Base-by-base conservation (phyloP, 1,140 invertebrate genomes). In the Drosophila nannoptera region DNA sequence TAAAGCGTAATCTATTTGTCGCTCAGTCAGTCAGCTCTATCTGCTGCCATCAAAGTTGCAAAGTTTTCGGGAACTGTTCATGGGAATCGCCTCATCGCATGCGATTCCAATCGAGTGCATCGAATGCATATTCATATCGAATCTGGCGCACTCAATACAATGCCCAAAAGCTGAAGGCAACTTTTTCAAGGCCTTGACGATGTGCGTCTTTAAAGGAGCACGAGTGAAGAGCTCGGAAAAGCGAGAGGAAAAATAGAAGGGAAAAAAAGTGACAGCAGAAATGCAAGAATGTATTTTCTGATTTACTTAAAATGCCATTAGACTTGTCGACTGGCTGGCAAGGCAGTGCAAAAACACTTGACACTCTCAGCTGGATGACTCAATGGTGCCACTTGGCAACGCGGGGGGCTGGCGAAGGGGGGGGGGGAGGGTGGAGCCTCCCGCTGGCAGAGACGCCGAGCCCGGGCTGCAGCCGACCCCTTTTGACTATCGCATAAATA, bases 281-380 rank as follows among this genome's bases (percentile, higher is more conserved):
- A 50, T 48, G 53, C 43, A 9, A 46, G 54, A 54, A 64, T 36
- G 49, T 64, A 36, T 64, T 48, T 55, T 54, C 54, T 74, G 68
- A 74, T 71, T 74, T 74, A 74, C 72, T 74, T 71, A 74, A 74
- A 74, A 71, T 74, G 68, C 72, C 72, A 74, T 74, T 74, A 71
- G 72, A 70, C 61, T 65, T 71, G 61, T 66, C 65, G 68, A 38
- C 38, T 22, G 46, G 43, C 42, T 46, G 59, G 38, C 53, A 53
- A 48, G 48, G 58, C 58, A 56, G 61, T 63, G 59, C 40, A 62
- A 73, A 69, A 69, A 58, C 71, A 73, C 71, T 73, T 73, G 70
- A 69, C 70, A 69, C 59, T 71, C 70, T 62, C 71, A 69, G 61
- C 67, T 60, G 71, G 65, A 63, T 73, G 70, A 73, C 65, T 69